Conservation (phyloP, 2,113 vertebrate genomes). For the Chlorodrepanis virens region DNA sequence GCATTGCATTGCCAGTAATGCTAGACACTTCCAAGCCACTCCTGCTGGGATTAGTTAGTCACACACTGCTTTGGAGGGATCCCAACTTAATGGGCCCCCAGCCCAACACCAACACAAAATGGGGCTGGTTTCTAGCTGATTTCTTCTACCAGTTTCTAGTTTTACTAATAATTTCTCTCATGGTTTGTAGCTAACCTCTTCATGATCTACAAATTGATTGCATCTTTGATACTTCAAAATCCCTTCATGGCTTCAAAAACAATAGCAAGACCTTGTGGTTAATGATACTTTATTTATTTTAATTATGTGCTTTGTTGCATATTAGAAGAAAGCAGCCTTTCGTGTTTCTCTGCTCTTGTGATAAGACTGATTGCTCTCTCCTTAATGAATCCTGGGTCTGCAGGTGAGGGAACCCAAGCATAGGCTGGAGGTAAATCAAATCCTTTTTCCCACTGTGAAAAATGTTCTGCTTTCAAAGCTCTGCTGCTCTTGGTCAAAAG, state of each 20-base stretch:
- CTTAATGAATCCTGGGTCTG: not conserved
- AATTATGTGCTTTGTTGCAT: not conserved
- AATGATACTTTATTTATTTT: not conserved
- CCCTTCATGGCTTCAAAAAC: not conserved
- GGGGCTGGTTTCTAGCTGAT: not conserved
- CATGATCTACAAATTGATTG: not conserved
- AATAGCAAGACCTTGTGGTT: not conserved
- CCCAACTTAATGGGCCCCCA: not conserved
- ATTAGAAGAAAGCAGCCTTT: not conserved
- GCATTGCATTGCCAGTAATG: accelerated
- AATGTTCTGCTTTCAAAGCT: not conserved
- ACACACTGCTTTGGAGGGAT: not conserved
- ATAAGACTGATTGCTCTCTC: not conserved
- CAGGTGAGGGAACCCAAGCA: not conserved
- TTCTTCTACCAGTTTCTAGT: not conserved
- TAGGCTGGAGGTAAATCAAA: not conserved
- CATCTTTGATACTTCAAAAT: not conserved
- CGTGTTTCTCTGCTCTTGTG: not conserved
- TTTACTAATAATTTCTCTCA: not conserved
- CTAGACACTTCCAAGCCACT: not conserved
- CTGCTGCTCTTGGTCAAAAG: not conserved
- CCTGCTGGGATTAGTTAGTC: not conserved
- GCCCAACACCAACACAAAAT: not conserved
- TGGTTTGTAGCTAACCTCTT: not conserved
- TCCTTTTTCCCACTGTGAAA: not conserved